phyloP scores from a whole-genome alignment of 2,797 vertebrate genomes.

The Brachyrhaphis roseni region DNA sequence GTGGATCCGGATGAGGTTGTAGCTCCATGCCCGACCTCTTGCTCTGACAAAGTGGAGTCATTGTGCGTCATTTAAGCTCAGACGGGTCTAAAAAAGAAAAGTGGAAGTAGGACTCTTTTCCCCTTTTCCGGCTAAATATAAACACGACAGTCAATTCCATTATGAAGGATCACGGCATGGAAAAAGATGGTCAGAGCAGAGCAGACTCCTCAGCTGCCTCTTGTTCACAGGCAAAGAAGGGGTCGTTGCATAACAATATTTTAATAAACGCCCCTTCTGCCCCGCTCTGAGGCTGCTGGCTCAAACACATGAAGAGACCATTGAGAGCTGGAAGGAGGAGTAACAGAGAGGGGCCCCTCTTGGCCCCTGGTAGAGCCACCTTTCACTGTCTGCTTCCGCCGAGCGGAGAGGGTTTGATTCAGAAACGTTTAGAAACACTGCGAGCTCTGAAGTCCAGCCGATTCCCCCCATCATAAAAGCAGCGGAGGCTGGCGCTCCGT shows the following conservation, averaged over 20 bases:
- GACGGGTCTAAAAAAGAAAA: constrained; percentile 68
- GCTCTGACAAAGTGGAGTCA: constrained; percentile 74
- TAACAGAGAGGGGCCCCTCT: constrained; percentile 81
- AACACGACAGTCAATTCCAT: constrained; percentile 92
- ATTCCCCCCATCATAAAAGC: constrained; percentile 83
- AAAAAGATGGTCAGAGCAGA: constrained; percentile 88
- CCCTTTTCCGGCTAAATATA: constrained; percentile 87
- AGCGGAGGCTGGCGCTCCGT: constrained; percentile 83
- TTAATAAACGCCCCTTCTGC: constrained; percentile 83
- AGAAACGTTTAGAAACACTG: constrained; percentile 81
- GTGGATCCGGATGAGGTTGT: constrained; percentile 59
- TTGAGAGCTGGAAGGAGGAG: constrained; percentile 81
- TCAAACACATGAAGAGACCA: constrained; percentile 81
- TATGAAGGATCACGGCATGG: constrained; percentile 86
- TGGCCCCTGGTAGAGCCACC: constrained; percentile 82
- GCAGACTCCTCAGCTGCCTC: constrained; percentile 88
- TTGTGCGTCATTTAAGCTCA: constrained; percentile 80
- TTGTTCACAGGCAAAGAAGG: constrained; percentile 90
- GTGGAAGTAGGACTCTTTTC: constrained; percentile 75
- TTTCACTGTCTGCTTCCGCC: constrained; percentile 89
- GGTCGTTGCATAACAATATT: constrained; percentile 94
- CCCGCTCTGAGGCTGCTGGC: constrained; percentile 78
- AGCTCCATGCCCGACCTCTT: constrained; percentile 50
- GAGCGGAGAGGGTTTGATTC: constrained; percentile 75
- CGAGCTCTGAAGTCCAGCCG: constrained; percentile 83